Conservation (phyloP, 1,140 invertebrate species). For the Aphelenchoides besseyi region DNA sequence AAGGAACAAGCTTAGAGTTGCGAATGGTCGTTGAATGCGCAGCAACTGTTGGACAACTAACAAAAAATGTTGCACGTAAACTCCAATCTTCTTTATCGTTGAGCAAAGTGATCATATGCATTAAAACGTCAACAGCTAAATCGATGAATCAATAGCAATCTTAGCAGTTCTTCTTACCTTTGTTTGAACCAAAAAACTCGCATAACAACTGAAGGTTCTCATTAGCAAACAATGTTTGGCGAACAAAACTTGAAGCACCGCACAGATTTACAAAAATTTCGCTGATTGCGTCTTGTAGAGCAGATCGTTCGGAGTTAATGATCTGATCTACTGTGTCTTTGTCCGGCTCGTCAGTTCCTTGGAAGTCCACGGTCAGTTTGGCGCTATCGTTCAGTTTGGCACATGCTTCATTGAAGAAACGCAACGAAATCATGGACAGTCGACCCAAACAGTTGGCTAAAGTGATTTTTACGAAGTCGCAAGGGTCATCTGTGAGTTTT, state of each 20-base stretch:
- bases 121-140: constrained; percentile 37
- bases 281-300: constrained; percentile 41
- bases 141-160: constrained; percentile 19
- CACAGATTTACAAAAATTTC: constrained; percentile 49
- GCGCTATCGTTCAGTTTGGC: constrained; percentile 35
- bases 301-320: constrained; percentile 30
- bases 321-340: constrained; percentile 19
- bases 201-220: constrained; percentile 41
- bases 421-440: constrained; percentile 37
- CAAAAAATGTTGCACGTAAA: constrained; percentile 41
- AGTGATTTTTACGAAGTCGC: constrained; percentile 42
- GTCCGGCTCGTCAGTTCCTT: constrained; percentile 24
- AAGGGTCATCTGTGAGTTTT: constrained; percentile 21
- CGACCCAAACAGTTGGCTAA: constrained; percentile 36
- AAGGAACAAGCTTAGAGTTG: constrained; percentile 39
- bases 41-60: constrained; percentile 39
- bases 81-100: constrained; percentile 47
- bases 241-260: constrained; percentile 38
- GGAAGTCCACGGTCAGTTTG: not conserved
- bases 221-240: constrained; percentile 29
- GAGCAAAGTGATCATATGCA: constrained; percentile 51
- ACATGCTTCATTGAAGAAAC: constrained; percentile 35
- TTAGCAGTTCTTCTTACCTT: too few relatives aligned
- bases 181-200: constrained; percentile 39
- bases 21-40: constrained; percentile 31